Percentiles rank a stretch among this genome's conserved stretches.
These are phyloP conservation scores for Drosophila formosana DNA, from an alignment of 2,888 invertebrate genomes.

Conservation along the genomic window DNA sequence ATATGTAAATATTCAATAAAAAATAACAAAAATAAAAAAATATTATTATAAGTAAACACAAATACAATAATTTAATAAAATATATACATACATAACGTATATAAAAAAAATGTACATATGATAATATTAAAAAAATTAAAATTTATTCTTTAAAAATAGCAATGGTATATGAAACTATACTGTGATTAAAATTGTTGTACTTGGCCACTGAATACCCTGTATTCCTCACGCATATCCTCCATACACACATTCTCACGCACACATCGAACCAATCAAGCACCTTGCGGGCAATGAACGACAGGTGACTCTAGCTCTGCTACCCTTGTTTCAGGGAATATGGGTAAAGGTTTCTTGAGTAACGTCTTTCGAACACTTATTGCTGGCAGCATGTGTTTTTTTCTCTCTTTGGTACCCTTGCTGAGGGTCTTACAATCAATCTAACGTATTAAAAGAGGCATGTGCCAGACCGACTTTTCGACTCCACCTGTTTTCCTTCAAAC, in stretches of 20 bases:
- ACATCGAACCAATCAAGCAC: not conserved
- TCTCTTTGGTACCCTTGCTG: not conserved
- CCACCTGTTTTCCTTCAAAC: not conserved
- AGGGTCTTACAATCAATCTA: constrained; percentile 3
- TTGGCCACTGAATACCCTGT: not conserved
- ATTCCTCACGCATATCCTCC: not conserved
- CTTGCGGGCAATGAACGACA: constrained; percentile 6
- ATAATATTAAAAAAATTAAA: too few relatives aligned
- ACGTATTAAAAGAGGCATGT: not conserved
- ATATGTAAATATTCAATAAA: not conserved
- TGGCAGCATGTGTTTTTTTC: not conserved
- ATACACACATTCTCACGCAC: not conserved
- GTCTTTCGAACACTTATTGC: not conserved
- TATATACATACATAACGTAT: too few relatives aligned
- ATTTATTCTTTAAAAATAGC: too few relatives aligned
- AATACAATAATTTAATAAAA: too few relatives aligned
- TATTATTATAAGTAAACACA: too few relatives aligned
- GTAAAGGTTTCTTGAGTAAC: constrained; percentile 18
- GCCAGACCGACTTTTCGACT: not conserved
- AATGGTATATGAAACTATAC: too few relatives aligned
- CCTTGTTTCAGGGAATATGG: constrained; percentile 11
- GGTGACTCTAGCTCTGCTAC: constrained; percentile 15
- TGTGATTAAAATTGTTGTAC: not conserved
- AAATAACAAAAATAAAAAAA: too few relatives aligned
- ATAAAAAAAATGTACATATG: too few relatives aligned